A percentile compares a stretch with the other conserved stretches of the same genome.
Evolutionary conservation across 2,797 vertebrate genomes (phyloP).

Genomic region (Stomatorhinus walkeri): DNA sequence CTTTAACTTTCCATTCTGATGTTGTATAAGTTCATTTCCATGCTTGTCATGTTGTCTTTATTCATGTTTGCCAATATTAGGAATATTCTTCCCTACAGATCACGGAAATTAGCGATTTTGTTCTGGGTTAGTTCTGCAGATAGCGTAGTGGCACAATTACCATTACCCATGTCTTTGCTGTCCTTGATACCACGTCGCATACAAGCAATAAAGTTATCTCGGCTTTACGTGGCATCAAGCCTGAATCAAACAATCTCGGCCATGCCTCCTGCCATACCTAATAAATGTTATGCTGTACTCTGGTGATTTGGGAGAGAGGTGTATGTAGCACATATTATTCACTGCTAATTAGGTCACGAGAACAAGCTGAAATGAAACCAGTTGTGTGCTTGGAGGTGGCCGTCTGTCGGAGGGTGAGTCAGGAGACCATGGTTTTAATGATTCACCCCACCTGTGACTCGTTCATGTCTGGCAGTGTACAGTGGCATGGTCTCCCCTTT

Average conservation of each 20-base stretch:
- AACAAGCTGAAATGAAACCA: neutral
- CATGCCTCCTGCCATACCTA: neutral
- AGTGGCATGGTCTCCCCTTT: neutral
- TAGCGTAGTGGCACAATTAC: neutral
- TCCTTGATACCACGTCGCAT: neutral
- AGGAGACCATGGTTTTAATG: neutral
- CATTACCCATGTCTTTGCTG: neutral
- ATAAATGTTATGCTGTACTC: neutral
- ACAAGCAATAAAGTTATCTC: neutral
- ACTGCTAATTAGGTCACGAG: neutral
- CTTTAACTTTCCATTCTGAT: neutral
- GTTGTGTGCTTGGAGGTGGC: neutral
- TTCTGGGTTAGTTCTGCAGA: neutral
- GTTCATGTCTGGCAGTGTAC: neutral
- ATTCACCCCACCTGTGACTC: neutral
- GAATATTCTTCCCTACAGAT: neutral
- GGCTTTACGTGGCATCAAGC: neutral
- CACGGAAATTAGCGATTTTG: neutral
- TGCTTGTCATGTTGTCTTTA: neutral
- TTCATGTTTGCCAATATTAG: neutral
- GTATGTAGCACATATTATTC: slow-evolving; percentile 1
- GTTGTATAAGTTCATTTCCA: neutral
- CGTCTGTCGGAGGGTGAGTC: neutral
- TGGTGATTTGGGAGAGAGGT: neutral
- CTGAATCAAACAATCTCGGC: neutral